Conservation (phyloP, 2,797 vertebrate species). For the Glyptemys insculpta region DNA sequence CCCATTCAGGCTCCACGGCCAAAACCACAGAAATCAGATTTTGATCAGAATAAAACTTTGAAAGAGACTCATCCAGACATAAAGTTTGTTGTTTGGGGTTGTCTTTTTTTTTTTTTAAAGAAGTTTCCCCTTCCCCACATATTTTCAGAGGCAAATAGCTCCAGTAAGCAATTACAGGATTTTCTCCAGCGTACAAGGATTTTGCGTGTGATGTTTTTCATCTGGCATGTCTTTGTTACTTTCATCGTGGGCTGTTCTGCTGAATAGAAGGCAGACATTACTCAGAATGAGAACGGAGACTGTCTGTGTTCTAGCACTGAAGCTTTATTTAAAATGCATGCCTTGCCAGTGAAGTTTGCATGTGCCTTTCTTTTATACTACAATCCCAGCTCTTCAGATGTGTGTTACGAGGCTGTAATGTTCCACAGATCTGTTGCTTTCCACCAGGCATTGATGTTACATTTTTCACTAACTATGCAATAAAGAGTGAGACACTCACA, state of each 20-base stretch:
- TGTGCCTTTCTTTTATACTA: conserved; percentile 56
- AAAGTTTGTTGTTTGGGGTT: conserved; percentile 32
- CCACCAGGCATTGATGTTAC: not conserved
- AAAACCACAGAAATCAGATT: conserved; percentile 60
- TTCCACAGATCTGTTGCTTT: conserved; percentile 33
- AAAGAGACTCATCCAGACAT: conserved; percentile 40
- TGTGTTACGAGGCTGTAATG: conserved; percentile 46
- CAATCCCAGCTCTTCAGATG: conserved; percentile 47
- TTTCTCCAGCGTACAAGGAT: conserved; percentile 71
- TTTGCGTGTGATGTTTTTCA: conserved; percentile 88
- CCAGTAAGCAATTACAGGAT: conserved; percentile 60
- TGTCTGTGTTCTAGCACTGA: conserved; percentile 85
- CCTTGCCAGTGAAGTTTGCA: conserved; percentile 71
- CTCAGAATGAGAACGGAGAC: conserved; percentile 86
- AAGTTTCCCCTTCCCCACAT: conserved; percentile 31
- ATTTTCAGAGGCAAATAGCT: conserved; percentile 67
- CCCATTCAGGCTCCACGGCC: conserved; percentile 48
- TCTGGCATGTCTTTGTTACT: conserved; percentile 86
- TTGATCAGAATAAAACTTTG: conserved; percentile 56
- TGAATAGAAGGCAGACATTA: conserved; percentile 90
- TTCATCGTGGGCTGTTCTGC: conserved; percentile 81
- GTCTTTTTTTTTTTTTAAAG: not conserved
- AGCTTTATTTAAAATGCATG: conserved; percentile 84
- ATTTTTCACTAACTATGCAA: not conserved
- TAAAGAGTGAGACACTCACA: not conserved